These are phyloP conservation scores for Papilio aristodemus DNA, from an alignment of 1,140 invertebrate genomes.

Conservation along the genomic window DNA sequence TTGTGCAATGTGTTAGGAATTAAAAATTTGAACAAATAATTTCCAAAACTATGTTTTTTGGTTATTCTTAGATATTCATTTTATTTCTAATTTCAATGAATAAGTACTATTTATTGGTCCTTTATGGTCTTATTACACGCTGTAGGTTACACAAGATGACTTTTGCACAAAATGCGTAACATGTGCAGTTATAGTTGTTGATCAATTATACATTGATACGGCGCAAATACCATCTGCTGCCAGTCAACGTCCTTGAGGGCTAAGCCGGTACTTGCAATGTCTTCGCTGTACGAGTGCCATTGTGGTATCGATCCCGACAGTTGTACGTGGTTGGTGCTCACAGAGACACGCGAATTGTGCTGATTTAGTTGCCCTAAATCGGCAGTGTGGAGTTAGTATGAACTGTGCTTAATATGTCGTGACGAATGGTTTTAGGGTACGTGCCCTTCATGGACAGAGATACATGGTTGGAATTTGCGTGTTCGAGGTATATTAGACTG, in stretches of 20 bases:
- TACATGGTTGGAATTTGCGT: slow-evolving; percentile 24
- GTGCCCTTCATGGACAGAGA: slow-evolving; percentile 3
- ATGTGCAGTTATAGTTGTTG: background rate
- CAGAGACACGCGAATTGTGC: slow-evolving; percentile 10
- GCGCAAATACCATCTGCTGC: slow-evolving; percentile 21
- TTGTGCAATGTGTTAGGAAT: too few species aligned
- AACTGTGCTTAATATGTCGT: slow-evolving; percentile 18
- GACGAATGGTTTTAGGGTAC: slow-evolving; percentile 7
- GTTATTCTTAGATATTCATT: too few species aligned
- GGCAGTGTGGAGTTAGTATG: background rate
- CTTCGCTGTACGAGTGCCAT: background rate
- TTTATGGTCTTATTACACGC: background rate
- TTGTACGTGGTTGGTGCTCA: slow-evolving; percentile 21
- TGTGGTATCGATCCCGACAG: slow-evolving; percentile 25
- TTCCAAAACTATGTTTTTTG: too few species aligned
- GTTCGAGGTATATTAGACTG: slow-evolving; percentile 14
- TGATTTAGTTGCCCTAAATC: too few species aligned
- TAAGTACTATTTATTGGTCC: too few species aligned
- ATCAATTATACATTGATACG: background rate
- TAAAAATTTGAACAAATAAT: too few species aligned
- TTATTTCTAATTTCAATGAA: too few species aligned
- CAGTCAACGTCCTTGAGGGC: slow-evolving; percentile 27
- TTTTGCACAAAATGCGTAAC: background rate
- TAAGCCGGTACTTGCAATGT: slow-evolving; percentile 28
- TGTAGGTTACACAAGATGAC: background rate